Evolutionary conservation across 2,113 vertebrate genomes (phyloP).

Genomic region (Egretta garzetta): DNA sequence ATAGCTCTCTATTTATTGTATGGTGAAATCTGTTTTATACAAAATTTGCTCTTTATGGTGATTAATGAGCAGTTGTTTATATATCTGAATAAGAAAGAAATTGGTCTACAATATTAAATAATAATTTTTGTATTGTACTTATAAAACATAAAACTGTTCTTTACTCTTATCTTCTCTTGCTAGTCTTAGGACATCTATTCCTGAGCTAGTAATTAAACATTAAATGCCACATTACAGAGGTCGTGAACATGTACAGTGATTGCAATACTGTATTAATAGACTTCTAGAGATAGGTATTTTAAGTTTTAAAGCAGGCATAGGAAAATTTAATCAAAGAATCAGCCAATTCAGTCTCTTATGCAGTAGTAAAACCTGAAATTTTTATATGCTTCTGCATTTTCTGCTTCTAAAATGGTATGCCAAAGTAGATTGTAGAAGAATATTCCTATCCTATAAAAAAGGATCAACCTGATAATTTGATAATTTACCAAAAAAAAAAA

Average conservation of each 20-base stretch:
- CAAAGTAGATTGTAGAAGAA: not conserved
- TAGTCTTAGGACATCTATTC: not conserved
- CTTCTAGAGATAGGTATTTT: not conserved
- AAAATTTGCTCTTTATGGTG: not conserved
- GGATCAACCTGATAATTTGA: not conserved
- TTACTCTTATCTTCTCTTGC: not conserved
- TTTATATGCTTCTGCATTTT: not conserved
- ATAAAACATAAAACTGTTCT: not conserved
- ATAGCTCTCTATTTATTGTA: not conserved
- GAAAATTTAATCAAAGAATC: not conserved
- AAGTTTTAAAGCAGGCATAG: not conserved
- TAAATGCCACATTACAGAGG: not conserved
- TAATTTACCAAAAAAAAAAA: not conserved
- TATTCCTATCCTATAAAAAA: not conserved
- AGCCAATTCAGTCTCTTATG: not conserved
- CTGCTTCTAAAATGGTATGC: not conserved
- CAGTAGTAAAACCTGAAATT: not conserved
- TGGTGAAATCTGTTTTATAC: not conserved
- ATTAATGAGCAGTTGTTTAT: not conserved
- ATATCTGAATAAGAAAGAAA: not conserved
- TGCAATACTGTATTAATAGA: not conserved
- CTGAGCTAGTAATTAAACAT: not conserved
- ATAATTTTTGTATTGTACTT: not conserved
- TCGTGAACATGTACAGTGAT: not conserved
- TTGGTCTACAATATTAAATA: not conserved